Base-by-base conservation (phyloP, 2,113 vertebrate species). In the Mesembrinibis cayennensis region DNA sequence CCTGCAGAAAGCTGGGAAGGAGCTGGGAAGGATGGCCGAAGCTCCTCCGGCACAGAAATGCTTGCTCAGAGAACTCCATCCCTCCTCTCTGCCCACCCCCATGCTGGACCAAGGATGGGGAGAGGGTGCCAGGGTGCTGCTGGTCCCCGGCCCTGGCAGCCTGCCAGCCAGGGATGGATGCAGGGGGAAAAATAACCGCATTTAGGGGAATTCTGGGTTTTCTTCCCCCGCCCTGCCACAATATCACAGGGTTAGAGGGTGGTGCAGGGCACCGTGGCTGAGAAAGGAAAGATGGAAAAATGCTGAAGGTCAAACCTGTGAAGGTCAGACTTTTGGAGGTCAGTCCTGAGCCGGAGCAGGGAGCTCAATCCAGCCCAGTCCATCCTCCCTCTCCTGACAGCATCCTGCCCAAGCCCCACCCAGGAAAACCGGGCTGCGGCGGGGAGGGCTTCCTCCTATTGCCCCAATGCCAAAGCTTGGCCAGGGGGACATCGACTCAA, bases 371-470 rank as follows among this genome's bases (percentile, higher is more conserved):
- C 80, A 25, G 58, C 58, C 0, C 2, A 36, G 71, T 59, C 81
- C 89, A 72, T 70, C 97, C 94, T 92, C 86, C 89, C 42, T 49
- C 83, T 96, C 93, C 89, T 21, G 70, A 74, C 94, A 5, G 92
- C 89, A 94, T 91, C 96, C 94, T 95, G 89, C 70, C 36, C 89
- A 95, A 95, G 94, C 91, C 87, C 97, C 94, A 91, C 89, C 95
- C 93, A 91, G 89, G 77, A 78, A 87, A 89, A 74, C 2, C 0
- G 32, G 55, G 81, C 76, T 93, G 86, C 23, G 0, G 16, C 0
- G 1, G 11, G n/a, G 56, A 73, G 17, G 22, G 18, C 30, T 89
- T 70, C 82, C 62, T 87, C 30, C 44, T 17, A 11, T 8, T 47
- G 30, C 80, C 81, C 87, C 95, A 9, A 0, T 3, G 8, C 70